phyloP scores from a whole-genome alignment of 2,888 invertebrate species.

The Sminthurinus aureus region DNA sequence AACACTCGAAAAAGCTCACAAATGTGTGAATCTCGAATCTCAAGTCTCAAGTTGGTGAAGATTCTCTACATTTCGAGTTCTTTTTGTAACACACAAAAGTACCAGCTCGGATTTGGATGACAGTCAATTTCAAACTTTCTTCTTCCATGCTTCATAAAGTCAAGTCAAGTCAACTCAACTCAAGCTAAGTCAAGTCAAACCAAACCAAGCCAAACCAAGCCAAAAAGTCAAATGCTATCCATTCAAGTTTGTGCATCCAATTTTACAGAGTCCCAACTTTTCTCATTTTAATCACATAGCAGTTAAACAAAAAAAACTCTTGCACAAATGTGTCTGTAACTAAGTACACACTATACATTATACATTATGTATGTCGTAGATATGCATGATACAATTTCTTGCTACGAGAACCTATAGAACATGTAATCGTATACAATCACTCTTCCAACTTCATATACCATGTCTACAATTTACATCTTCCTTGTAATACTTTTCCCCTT shows the following conservation, averaged over 20 bases:
- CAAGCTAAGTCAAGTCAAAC: not conserved
- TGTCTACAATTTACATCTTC: not conserved
- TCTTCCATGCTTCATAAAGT: constrained; percentile 9
- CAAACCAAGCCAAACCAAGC: not conserved
- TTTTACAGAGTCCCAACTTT: not conserved
- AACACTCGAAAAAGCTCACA: not conserved
- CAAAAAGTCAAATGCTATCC: not conserved
- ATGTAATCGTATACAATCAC: not conserved
- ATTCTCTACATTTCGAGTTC: not conserved
- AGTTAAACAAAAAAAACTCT: not conserved
- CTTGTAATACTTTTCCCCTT: not conserved
- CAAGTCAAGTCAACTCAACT: not conserved
- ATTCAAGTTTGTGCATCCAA: not conserved
- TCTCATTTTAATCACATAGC: not conserved
- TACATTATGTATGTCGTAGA: too few relatives aligned
- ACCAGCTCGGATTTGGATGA: not conserved
- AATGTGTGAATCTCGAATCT: not conserved
- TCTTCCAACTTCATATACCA: not conserved
- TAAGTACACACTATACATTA: too few relatives aligned
- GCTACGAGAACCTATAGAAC: not conserved
- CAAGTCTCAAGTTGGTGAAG: not conserved
- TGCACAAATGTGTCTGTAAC: too few relatives aligned
- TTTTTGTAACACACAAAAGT: not conserved
- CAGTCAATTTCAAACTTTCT: constrained; percentile 1
- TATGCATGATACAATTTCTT: not conserved